Evolutionary conservation across 2,113 vertebrate species (phyloP).

Genomic region (Tragelaphus strepsiceros): DNA sequence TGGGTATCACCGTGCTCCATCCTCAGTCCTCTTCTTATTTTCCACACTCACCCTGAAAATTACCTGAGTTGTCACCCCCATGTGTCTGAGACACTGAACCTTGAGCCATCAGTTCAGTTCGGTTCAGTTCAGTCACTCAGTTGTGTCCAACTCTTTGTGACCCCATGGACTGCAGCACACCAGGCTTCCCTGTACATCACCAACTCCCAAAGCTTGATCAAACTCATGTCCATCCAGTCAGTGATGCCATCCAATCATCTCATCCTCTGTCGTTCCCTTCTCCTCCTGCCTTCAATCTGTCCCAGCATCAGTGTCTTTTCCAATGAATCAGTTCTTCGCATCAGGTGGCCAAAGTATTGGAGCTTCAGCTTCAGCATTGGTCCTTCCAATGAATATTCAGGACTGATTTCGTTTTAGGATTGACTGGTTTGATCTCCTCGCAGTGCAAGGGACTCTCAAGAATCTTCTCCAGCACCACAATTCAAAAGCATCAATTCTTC

Average conservation of each 20-base stretch:
- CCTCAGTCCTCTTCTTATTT: background rate
- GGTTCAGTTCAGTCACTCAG: background rate
- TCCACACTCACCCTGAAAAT: background rate
- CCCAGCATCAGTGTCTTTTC: background rate
- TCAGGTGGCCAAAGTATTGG: background rate
- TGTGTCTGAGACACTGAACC: background rate
- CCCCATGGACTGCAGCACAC: background rate
- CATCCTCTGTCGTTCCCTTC: background rate
- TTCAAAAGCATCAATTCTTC: background rate
- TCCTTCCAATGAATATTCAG: background rate
- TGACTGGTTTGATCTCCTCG: background rate
- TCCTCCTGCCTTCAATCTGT: background rate
- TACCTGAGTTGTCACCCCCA: background rate
- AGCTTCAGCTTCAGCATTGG: background rate
- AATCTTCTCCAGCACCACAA: background rate
- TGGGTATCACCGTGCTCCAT: background rate
- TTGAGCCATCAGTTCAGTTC: background rate
- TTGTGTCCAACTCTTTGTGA: background rate
- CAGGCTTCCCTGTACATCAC: background rate
- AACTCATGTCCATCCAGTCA: background rate
- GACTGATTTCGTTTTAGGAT: background rate
- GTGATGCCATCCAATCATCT: background rate
- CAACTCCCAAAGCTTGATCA: background rate
- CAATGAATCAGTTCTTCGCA: rapidly evolving
- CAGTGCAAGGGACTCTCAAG: background rate